These are phyloP conservation scores for Candidula unifasciata DNA, from an alignment of 2,888 invertebrate species.

Conservation along the genomic window DNA sequence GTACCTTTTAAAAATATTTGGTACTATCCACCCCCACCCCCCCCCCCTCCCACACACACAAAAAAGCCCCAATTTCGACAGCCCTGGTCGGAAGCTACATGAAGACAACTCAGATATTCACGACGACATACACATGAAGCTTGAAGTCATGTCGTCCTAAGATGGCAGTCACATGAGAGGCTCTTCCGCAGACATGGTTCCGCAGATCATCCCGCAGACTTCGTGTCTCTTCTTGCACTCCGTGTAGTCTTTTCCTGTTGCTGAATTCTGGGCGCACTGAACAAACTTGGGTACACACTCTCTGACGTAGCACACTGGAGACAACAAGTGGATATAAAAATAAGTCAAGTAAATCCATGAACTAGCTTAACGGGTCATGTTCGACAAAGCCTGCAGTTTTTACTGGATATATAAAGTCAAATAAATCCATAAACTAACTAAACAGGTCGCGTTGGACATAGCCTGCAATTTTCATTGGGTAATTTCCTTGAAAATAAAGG, in stretches of 20 bases:
- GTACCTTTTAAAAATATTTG: too few relatives aligned
- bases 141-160: neutral
- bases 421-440: neutral
- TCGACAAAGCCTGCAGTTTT: too few relatives aligned
- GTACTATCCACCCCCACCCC: too few relatives aligned
- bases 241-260: neutral
- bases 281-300: constrained; percentile 21
- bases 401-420: neutral
- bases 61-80: neutral
- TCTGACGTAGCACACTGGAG: constrained; percentile 9
- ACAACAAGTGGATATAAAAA: neutral
- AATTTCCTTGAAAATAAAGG: too few relatives aligned
- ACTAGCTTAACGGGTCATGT: neutral
- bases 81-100: neutral
- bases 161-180: neutral
- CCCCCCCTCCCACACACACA: too few relatives aligned
- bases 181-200: neutral
- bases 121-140: neutral
- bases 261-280: constrained; percentile 16
- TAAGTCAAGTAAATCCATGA: neutral
- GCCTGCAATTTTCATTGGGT: too few relatives aligned
- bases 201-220: neutral
- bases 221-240: constrained; percentile 27
- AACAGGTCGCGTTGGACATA: too few relatives aligned
- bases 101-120: neutral